Conservation (phyloP, 2,888 invertebrate genomes). For the Drosophila phalerata region DNA sequence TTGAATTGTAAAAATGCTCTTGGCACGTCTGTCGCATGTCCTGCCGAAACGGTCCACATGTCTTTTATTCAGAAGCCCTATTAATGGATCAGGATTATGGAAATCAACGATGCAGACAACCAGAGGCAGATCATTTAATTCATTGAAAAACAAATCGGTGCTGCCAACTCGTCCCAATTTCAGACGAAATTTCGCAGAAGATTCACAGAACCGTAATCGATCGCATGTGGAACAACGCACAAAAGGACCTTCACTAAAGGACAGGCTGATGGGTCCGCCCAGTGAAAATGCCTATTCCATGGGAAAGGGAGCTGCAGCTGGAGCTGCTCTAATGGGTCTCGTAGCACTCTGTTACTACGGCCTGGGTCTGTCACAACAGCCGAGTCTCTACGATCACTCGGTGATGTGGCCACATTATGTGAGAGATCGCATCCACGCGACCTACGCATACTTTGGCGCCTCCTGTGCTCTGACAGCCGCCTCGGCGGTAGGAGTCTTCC, state of each 20-base stretch:
- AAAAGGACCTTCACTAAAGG: conserved; percentile 87
- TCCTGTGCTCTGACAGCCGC: conserved; percentile 93
- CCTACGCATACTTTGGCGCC: conserved; percentile 97
- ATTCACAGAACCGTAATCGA: conserved; percentile 45
- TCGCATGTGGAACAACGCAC: conserved; percentile 85
- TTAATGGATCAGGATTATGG: conserved; percentile 28
- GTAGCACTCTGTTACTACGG: conserved; percentile 98
- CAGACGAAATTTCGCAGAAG: conserved; percentile 43
- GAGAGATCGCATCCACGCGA: conserved; percentile 93
- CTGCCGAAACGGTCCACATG: conserved; percentile 41
- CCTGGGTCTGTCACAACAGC: conserved; percentile 91
- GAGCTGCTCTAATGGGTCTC: conserved; percentile 94
- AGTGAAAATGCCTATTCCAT: conserved; percentile 93
- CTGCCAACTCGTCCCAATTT: conserved; percentile 10
- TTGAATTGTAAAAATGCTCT: conserved; percentile 44
- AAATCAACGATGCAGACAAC: conserved; percentile 31
- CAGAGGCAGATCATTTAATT: background rate
- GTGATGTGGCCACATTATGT: conserved; percentile 98
- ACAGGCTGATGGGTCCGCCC: conserved; percentile 91
- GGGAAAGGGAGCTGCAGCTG: conserved; percentile 95
- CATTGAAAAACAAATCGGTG: conserved; percentile 5
- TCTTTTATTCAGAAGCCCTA: conserved; percentile 23
- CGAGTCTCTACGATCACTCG: conserved; percentile 93
- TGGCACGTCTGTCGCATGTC: conserved; percentile 55
- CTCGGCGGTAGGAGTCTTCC: conserved; percentile 92